Conservation (phyloP, 1,140 invertebrate species). For the Stenopsyche tienmushanensis region DNA sequence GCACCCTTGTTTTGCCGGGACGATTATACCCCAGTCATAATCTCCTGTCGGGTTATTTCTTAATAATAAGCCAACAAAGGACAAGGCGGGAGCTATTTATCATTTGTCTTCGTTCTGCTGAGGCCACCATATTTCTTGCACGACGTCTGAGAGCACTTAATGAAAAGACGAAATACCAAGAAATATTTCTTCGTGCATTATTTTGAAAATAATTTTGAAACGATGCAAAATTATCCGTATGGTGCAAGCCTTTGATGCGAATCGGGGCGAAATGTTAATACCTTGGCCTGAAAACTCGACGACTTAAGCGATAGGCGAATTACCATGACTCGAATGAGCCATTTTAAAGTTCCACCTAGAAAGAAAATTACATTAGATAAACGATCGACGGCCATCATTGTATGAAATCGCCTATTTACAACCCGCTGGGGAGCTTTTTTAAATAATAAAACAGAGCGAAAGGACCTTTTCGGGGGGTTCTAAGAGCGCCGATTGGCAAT, state of each 20-base stretch:
- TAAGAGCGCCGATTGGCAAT: no score
- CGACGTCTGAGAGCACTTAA: neutral
- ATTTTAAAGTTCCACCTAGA: neutral
- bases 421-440: no score
- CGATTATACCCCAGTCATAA: no score
- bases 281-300: no score
- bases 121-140: neutral
- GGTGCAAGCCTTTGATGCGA: neutral
- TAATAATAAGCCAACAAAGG: constrained; percentile 1
- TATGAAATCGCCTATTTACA: no score
- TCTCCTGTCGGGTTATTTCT: no score
- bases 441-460: no score
- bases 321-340: no score
- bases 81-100: constrained; percentile 1
- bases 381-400: neutral
- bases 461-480: no score
- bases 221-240: neutral
- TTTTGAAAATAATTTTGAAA: no score
- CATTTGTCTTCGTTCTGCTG: neutral
- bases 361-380: neutral
- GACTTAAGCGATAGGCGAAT: no score
- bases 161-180: neutral
- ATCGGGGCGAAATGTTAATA: neutral
- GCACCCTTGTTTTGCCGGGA: no score
- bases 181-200: neutral